phyloP scores from a whole-genome alignment of 2,113 vertebrate species.

The Thermophis baileyi region DNA sequence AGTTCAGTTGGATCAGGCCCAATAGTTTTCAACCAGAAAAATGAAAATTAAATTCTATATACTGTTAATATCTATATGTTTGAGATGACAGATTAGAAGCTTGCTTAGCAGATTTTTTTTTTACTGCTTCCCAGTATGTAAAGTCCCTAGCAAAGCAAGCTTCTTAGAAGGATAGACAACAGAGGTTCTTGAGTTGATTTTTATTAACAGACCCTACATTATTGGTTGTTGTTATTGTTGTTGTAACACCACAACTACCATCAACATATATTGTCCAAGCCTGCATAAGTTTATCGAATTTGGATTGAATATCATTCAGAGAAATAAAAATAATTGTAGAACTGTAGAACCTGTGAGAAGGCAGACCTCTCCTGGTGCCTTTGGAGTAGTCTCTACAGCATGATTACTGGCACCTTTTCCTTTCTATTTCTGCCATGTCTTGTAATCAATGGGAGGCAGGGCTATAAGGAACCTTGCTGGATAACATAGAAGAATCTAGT shows the following conservation, averaged over 20 bases:
- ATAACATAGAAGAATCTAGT: not conserved
- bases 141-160: not conserved
- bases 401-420: not conserved
- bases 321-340: not conserved
- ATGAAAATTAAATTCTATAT: not conserved
- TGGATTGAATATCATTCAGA: not conserved
- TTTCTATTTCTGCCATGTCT: not conserved
- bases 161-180: not conserved
- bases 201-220: not conserved
- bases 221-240: not conserved
- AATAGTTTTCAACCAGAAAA: not conserved
- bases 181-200: not conserved
- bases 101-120: not conserved
- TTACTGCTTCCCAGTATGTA: not conserved
- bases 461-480: not conserved
- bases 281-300: not conserved
- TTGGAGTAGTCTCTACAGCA: not conserved
- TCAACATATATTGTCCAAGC: not conserved
- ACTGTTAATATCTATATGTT: not conserved
- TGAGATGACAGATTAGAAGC: not conserved
- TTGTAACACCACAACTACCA: not conserved
- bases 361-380: not conserved
- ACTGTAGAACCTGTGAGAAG: not conserved
- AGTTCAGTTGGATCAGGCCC: not conserved
- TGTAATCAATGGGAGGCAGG: not conserved